Conservation (phyloP, 1,140 invertebrate genomes). For the Pseudoatta argentina region DNA sequence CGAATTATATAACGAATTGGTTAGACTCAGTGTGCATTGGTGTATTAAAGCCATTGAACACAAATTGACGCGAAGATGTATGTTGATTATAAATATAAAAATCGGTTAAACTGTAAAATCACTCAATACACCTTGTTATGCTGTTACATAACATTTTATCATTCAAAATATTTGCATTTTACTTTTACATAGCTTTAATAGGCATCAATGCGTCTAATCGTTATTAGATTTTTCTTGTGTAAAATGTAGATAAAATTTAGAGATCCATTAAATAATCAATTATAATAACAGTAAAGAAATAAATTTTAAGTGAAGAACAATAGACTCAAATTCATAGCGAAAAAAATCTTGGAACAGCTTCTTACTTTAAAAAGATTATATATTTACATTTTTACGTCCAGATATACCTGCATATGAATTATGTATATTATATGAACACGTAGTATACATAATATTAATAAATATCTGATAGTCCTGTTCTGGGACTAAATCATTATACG, state of each 20-base stretch:
- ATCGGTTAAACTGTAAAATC: too few relatives aligned
- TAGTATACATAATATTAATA: not conserved
- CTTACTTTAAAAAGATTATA: not conserved
- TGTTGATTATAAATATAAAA: too few relatives aligned
- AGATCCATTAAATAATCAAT: not conserved
- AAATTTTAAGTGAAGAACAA: not conserved
- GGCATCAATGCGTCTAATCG: too few relatives aligned
- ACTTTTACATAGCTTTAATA: too few relatives aligned
- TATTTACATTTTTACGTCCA: not conserved
- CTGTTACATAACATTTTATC: too few relatives aligned
- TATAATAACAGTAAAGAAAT: slow-evolving; percentile 5
- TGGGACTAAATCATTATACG: not conserved
- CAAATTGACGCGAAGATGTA: too few relatives aligned
- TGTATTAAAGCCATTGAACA: too few relatives aligned
- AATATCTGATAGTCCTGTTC: not conserved
- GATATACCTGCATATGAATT: not conserved
- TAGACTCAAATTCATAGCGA: not conserved
- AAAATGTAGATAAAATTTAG: not conserved
- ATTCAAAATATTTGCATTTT: too few relatives aligned
- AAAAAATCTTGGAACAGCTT: not conserved
- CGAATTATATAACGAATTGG: not conserved
- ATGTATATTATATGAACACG: too few relatives aligned
- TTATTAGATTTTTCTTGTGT: not conserved
- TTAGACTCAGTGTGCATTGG: too few relatives aligned
- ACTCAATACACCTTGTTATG: too few relatives aligned